Percentiles rank a stretch among this genome's conserved stretches.
Conservation (phyloP, 2,797 vertebrate genomes). For the Catharus ustulatus region DNA sequence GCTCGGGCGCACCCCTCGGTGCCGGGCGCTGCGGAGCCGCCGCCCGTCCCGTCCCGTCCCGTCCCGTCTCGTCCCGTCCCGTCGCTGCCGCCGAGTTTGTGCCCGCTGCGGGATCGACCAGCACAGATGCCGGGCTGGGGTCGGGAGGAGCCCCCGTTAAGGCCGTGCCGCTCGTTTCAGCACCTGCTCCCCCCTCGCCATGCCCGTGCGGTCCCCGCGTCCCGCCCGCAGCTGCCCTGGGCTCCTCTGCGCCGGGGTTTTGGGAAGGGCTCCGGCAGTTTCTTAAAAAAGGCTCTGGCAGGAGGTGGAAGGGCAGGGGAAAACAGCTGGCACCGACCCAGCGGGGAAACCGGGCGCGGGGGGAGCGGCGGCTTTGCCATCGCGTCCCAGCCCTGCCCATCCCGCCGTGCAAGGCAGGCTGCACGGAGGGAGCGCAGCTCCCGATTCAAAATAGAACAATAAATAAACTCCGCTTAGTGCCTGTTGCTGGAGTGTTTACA, state of each 20-base stretch:
- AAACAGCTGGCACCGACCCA: not conserved
- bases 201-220: not conserved
- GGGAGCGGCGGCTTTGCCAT: not conserved
- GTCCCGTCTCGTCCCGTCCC: not conserved
- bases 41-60: not conserved
- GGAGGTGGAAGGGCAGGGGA: not conserved
- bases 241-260: rapidly evolving
- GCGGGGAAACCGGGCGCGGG: not conserved
- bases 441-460: not conserved
- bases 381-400: not conserved
- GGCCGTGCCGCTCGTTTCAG: not conserved
- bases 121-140: not conserved
- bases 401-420: not conserved
- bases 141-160: not conserved
- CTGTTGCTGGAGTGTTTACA: not conserved
- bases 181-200: not conserved
- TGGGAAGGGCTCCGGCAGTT: rapidly evolving
- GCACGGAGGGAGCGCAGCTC: not conserved
- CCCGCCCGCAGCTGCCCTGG: not conserved
- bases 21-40: not conserved
- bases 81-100: not conserved
- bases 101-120: not conserved
- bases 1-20: too few species aligned
- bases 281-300: not conserved
- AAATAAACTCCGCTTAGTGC: not conserved